These are phyloP conservation scores for Cyphomyrus plagiostoma DNA, from an alignment of 2,113 vertebrate species.

Conservation along the genomic window DNA sequence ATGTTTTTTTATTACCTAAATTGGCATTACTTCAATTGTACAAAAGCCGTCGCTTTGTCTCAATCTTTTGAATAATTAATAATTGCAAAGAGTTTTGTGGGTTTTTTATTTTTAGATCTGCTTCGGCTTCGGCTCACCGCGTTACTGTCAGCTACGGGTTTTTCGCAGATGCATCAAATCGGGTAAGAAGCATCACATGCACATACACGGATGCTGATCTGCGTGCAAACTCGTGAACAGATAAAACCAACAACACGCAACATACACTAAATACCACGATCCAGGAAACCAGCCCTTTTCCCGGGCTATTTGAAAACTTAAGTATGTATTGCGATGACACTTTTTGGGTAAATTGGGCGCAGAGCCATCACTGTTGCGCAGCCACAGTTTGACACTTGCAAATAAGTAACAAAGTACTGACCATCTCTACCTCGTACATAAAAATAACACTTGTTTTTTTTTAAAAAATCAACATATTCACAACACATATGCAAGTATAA, in stretches of 20 bases:
- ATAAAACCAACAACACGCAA: background rate
- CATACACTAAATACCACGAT: background rate
- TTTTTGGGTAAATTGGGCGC: constrained; percentile 46
- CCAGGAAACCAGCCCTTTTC: background rate
- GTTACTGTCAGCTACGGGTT: background rate
- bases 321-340: background rate
- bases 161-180: background rate
- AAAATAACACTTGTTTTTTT: background rate
- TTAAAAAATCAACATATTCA: background rate
- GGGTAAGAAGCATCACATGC: background rate
- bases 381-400: constrained; percentile 44
- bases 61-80: background rate
- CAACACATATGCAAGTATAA: background rate
- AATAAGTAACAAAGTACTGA: constrained; percentile 58
- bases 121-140: background rate
- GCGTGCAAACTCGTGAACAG: background rate
- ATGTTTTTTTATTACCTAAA: background rate
- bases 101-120: background rate
- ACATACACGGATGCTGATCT: background rate
- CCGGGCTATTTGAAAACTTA: background rate
- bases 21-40: background rate
- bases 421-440: background rate
- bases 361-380: constrained; percentile 59
- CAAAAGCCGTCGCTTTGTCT: background rate
- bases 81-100: background rate